A percentile compares a stretch with the other conserved stretches of the same genome.
phyloP scores from a whole-genome alignment of 2,113 vertebrate genomes.

The Cynopterus brachyotis region DNA sequence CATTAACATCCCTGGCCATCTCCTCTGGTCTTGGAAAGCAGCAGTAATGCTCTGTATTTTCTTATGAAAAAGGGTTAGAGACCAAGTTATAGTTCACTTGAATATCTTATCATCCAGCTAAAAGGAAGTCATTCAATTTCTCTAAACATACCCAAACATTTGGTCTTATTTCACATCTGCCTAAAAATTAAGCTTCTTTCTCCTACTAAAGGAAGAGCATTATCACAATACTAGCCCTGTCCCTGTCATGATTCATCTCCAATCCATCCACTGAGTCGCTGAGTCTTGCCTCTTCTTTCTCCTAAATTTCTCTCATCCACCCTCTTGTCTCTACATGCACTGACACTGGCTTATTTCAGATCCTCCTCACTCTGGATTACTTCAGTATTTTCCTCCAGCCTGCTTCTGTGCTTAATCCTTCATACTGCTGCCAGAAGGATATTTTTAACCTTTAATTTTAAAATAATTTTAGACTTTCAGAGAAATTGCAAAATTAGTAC shows the following conservation, averaged over 20 bases:
- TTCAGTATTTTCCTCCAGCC: not conserved
- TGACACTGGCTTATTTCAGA: not conserved
- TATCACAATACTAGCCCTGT: not conserved
- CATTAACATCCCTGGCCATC: too few relatives aligned
- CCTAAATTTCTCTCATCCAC: not conserved
- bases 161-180: constrained; percentile 62
- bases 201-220: constrained; percentile 25
- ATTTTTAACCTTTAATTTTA: constrained; percentile 4
- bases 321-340: not conserved
- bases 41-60: constrained; percentile 25
- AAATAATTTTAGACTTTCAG: constrained; percentile 37
- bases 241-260: not conserved
- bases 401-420: not conserved
- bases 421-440: not conserved
- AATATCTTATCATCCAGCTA: constrained; percentile 74
- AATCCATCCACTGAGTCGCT: not conserved
- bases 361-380: not conserved
- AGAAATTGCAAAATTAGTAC: constrained; percentile 5
- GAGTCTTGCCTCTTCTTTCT: not conserved
- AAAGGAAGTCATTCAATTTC: constrained; percentile 64
- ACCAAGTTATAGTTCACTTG: constrained; percentile 57
- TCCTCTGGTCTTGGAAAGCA: too few relatives aligned
- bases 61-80: constrained; percentile 56
- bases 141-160: not conserved
- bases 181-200: constrained; percentile 47